Base-by-base conservation (phyloP, 1,140 invertebrate species). In the Pseudomyrmex sp. region DNA sequence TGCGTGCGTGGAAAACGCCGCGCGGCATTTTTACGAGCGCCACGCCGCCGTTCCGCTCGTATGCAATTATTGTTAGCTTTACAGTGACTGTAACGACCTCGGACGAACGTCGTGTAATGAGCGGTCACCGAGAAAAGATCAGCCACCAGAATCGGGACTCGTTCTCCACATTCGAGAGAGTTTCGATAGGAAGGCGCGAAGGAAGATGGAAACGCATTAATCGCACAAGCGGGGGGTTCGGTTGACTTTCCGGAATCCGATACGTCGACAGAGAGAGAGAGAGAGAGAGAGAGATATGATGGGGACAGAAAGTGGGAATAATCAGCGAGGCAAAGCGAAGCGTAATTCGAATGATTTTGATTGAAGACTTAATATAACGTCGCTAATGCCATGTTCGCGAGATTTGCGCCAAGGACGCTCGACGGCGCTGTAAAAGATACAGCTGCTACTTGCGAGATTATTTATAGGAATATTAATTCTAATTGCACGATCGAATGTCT, bases 71-170 rank as follows among this genome's bases (percentile, higher is more conserved):
- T 35, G 35, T 35, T 35, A 58, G 58, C 18, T 75, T 80, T 80
- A 75, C 58, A 75, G 44, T 75, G 79, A 82, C 69, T 75, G 79
- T 65, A 75, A 82, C 72, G 59, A 75, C 79, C 79, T 75, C 79
- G 79, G 26, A 70, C 79, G 58, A 62, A 52, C 70, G 61, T 63
- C 26, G 70, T 35, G 35, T 80, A 80, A 80, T 72, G 76, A 80
- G 44, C 76, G 66, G 54, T 61, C 66, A 80, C 66, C 66, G 66
- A 61, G 66, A 70, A 70, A 70, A 80, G 65, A 48, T 26, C 48
- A 54, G 46, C 69, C 65, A 48, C 76, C 52, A 65, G 18, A 15
- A 35, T 35, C 35, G 35, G 35, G 2, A 46, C 18, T 58, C 68
- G 9, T 44, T 70, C 79, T 61, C 66, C 46, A 13, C 66, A 5